These are phyloP conservation scores for Actinernus sp. DNA, from an alignment of 92 coral and sea anemone genomes.

Conservation along the genomic window DNA sequence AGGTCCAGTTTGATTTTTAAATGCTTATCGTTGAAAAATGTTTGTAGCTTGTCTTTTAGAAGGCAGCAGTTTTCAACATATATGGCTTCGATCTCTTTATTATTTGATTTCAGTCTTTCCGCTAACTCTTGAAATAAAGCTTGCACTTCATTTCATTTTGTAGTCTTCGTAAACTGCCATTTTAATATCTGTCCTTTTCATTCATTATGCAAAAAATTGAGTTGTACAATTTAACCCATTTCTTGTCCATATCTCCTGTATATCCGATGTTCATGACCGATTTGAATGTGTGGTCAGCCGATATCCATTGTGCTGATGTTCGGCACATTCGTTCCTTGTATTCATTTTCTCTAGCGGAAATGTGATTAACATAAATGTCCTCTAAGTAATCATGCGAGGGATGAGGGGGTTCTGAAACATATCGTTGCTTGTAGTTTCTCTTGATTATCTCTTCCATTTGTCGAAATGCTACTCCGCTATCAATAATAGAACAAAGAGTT, in stretches of 20 bases:
- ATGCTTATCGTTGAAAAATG: slow-evolving; percentile 7
- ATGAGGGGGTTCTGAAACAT: slow-evolving; percentile 1
- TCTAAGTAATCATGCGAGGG: slow-evolving; percentile 2
- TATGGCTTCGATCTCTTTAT: slow-evolving; percentile 4
- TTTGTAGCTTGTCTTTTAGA: neutral
- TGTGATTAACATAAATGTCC: slow-evolving; percentile 7
- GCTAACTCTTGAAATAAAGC: slow-evolving; percentile 1
- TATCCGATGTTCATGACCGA: slow-evolving; percentile 46
- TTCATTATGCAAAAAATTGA: slow-evolving; percentile 19
- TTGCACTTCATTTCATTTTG: slow-evolving; percentile 7
- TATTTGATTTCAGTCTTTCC: slow-evolving; percentile 4
- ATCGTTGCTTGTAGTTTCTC: slow-evolving; percentile 5
- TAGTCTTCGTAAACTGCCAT: slow-evolving; percentile 42
- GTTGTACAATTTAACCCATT: slow-evolving; percentile 32
- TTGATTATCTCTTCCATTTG: slow-evolving; percentile 8
- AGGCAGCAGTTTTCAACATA: slow-evolving; percentile 48
- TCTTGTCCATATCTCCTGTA: slow-evolving; percentile 7
- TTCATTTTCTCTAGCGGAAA: slow-evolving; percentile 1
- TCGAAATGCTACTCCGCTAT: slow-evolving; percentile 9
- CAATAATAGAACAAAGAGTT: slow-evolving; percentile 11
- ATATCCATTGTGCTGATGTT: slow-evolving; percentile 8
- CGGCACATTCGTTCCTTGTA: slow-evolving; percentile 4
- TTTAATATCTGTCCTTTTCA: slow-evolving; percentile 35
- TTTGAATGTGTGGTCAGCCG: slow-evolving; percentile 10
- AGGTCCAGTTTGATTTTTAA: slow-evolving; percentile 17